Percentiles rank a stretch among this genome's conserved stretches.
These are phyloP conservation scores for Lycocorax pyrrhopterus DNA, from an alignment of 2,113 vertebrate genomes.

Conservation along the genomic window DNA sequence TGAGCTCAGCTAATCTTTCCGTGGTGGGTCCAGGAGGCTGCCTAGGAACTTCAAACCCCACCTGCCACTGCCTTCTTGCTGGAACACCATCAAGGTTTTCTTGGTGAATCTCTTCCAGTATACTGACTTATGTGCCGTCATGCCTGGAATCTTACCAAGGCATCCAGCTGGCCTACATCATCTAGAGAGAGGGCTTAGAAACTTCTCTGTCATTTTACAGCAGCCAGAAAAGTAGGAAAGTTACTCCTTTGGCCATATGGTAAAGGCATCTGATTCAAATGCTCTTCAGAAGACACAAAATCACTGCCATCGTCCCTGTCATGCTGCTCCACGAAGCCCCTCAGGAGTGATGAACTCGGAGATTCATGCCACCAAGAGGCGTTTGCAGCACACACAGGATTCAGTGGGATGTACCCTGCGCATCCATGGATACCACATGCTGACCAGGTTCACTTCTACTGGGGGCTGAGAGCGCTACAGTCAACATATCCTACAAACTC, in stretches of 20 bases:
- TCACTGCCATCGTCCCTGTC: not conserved
- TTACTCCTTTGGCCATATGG: not conserved
- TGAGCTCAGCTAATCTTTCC: not conserved
- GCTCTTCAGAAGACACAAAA: not conserved
- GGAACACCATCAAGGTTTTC: not conserved
- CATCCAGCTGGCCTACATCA: not conserved
- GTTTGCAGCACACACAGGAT: not conserved
- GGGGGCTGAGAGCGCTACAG: not conserved
- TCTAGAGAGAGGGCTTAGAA: not conserved
- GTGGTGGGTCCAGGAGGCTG: not conserved
- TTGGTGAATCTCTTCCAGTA: not conserved
- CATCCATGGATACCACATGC: not conserved
- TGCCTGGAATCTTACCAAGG: not conserved
- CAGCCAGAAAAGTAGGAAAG: not conserved
- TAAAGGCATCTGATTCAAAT: not conserved
- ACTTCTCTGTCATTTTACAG: not conserved
- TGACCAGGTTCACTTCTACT: not conserved
- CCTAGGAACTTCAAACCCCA: not conserved
- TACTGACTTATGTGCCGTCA: not conserved
- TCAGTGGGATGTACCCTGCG: rapidly evolving
- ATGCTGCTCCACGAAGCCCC: not conserved
- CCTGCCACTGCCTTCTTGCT: not conserved
- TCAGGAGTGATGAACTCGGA: not conserved
- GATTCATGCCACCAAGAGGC: not conserved
- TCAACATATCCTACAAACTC: not conserved